These are phyloP conservation scores for Arctopsyche grandis DNA, from an alignment of 1,140 invertebrate genomes.

Conservation along the genomic window DNA sequence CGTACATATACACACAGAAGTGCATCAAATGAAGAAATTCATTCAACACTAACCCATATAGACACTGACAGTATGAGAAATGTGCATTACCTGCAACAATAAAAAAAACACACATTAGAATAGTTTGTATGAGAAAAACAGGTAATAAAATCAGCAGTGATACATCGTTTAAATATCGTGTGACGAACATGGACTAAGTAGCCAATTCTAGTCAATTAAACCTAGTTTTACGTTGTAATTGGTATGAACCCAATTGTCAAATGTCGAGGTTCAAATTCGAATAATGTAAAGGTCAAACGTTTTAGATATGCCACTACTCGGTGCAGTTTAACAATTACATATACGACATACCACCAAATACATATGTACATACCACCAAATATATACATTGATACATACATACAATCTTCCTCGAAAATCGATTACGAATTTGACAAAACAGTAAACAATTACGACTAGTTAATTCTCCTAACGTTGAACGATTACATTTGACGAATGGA, in stretches of 20 bases:
- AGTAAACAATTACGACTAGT: no score
- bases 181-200: neutral
- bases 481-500: constrained; percentile 19
- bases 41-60: no score
- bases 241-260: constrained; percentile 45
- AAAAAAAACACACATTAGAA: constrained; percentile 37
- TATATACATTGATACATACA: no score
- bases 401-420: no score
- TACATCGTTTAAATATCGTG: constrained; percentile 16
- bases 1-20: no score
- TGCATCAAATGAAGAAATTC: no score
- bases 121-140: neutral
- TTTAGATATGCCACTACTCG: constrained; percentile 14
- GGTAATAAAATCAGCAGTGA: constrained; percentile 3
- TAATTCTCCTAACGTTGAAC: no score
- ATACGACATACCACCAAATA: no score
- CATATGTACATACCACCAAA: no score
- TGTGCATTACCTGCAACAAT: constrained; percentile 48
- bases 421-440: neutral
- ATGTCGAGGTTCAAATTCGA: constrained; percentile 49
- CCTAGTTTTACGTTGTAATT: constrained; percentile 47
- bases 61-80: no score
- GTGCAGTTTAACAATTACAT: neutral
- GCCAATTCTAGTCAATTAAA: constrained; percentile 51
- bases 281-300: constrained; percentile 50